A percentile compares a stretch with the other conserved stretches of the same genome.
Conservation (phyloP, 2,888 invertebrate species). For the Amphiduros pacificus region DNA sequence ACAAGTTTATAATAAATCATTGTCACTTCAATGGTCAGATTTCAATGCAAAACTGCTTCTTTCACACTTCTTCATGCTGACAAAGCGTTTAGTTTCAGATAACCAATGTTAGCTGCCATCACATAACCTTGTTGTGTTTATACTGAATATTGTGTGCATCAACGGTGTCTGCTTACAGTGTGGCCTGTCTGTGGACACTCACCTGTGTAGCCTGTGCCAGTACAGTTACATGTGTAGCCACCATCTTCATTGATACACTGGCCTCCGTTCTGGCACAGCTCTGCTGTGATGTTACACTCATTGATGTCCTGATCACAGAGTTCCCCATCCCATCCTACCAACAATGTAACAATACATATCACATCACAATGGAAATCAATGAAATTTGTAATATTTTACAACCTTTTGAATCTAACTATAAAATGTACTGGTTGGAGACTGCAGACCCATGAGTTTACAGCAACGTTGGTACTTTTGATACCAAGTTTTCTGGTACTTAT, state of each 20-base stretch:
- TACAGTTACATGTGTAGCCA: slow-evolving; percentile 11
- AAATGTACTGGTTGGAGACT: neutral
- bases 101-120: too few relatives aligned
- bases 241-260: slow-evolving; percentile 17
- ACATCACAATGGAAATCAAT: neutral
- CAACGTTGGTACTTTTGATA: too few relatives aligned
- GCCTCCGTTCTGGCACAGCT: slow-evolving; percentile 20
- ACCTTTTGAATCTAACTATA: neutral
- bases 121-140: too few relatives aligned
- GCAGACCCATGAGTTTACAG: too few relatives aligned
- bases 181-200: neutral
- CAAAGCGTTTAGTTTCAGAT: too few relatives aligned
- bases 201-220: slow-evolving; percentile 11
- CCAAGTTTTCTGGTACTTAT: too few relatives aligned
- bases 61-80: too few relatives aligned
- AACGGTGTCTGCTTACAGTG: too few relatives aligned
- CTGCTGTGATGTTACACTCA: slow-evolving; percentile 21
- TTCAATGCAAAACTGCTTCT: too few relatives aligned
- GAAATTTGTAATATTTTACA: neutral
- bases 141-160: too few relatives aligned
- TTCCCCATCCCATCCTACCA: slow-evolving; percentile 18
- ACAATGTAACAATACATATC: neutral
- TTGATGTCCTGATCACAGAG: slow-evolving; percentile 23
- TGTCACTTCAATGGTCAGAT: too few relatives aligned
- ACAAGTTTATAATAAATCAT: too few relatives aligned